Evolutionary conservation across 2,113 vertebrate species (phyloP).

Genomic region (Corythaeola cristata): DNA sequence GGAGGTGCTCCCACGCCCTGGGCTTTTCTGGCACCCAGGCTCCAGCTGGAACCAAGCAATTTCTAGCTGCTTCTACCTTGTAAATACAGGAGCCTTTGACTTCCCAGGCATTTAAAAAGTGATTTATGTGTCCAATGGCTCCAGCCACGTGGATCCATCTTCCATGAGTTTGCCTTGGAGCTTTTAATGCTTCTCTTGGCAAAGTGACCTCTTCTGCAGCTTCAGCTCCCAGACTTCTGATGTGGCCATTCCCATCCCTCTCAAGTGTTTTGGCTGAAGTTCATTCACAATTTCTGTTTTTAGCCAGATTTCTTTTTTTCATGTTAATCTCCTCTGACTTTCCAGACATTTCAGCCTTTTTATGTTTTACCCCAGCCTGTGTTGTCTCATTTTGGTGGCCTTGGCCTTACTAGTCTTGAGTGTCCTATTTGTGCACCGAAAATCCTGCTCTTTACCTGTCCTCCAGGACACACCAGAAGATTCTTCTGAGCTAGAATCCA

Average conservation of each 20-base stretch:
- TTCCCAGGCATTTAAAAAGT: neutral
- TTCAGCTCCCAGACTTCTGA: neutral
- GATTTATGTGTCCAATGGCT: neutral
- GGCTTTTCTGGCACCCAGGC: too few species aligned
- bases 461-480: neutral
- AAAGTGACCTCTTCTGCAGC: neutral
- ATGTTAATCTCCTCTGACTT: neutral
- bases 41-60: neutral
- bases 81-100: neutral
- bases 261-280: neutral
- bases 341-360: neutral
- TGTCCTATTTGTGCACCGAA: neutral
- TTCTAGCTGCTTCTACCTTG: neutral
- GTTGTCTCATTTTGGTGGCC: neutral
- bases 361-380: neutral
- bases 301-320: neutral
- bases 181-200: neutral
- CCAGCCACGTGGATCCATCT: neutral
- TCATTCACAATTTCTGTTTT: neutral
- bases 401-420: neutral
- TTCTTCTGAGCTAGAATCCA: neutral
- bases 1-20: neutral
- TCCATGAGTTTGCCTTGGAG: neutral
- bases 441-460: neutral
- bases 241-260: neutral